Percentiles rank a stretch among this genome's conserved stretches.
phyloP scores from a whole-genome alignment of 2,113 vertebrate genomes.

The Tor tambroides region DNA sequence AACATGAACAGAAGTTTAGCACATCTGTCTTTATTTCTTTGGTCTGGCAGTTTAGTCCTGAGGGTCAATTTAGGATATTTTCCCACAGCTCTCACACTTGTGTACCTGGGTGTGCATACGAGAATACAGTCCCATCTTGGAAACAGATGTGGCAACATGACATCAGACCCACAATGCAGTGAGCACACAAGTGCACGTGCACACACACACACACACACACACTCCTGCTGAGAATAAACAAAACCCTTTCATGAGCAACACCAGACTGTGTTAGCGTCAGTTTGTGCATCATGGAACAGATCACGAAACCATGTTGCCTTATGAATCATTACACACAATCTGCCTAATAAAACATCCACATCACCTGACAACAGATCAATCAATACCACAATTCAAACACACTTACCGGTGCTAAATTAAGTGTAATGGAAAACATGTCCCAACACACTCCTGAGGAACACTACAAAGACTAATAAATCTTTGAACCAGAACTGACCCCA shows the following conservation, averaged over 20 bases:
- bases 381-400: not conserved
- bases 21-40: conserved; percentile 19
- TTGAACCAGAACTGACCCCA: not conserved
- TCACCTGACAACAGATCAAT: conserved; percentile 28
- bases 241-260: conserved; percentile 14
- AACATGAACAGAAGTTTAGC: conserved; percentile 10
- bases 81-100: conserved; percentile 19
- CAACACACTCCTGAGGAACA: not conserved
- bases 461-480: conserved; percentile 2
- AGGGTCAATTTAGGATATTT: conserved; percentile 43
- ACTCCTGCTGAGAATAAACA: conserved; percentile 15
- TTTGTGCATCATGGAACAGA: conserved; percentile 25
- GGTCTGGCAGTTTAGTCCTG: not conserved
- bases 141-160: conserved; percentile 55
- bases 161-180: conserved; percentile 25
- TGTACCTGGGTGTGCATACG: not conserved
- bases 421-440: not conserved
- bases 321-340: conserved; percentile 19
- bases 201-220: conserved; percentile 21
- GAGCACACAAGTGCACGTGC: not conserved
- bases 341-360: conserved; percentile 23
- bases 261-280: not conserved
- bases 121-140: conserved; percentile 30
- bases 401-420: conserved; percentile 9
- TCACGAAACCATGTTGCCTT: conserved; percentile 2